Percentiles rank a stretch among this genome's conserved stretches.
Conservation (phyloP, 23 tunicate genomes). For the Phallusia fumigata region DNA sequence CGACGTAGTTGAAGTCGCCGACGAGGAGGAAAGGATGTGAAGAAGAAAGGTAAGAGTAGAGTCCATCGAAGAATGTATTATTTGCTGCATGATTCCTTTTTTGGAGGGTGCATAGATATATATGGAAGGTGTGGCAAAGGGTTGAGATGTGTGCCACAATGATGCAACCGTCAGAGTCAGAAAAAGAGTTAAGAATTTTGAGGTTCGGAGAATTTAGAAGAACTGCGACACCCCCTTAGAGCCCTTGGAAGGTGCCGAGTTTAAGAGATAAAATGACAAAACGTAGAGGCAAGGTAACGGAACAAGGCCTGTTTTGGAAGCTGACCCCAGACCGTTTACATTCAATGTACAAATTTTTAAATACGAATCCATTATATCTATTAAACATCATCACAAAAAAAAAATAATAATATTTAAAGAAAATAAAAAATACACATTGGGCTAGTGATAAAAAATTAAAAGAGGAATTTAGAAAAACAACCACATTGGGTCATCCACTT, state of each 20-base stretch:
- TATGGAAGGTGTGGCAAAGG: background rate
- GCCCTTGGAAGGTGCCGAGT: slow-evolving; percentile 6
- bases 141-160: background rate
- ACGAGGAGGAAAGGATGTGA: background rate
- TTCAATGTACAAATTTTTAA: background rate
- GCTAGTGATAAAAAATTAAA: too few species aligned
- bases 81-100: background rate
- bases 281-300: background rate
- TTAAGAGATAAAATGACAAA: background rate
- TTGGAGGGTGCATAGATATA: background rate
- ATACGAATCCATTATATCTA: background rate
- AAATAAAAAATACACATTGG: background rate
- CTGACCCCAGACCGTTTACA: background rate
- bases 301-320: slow-evolving; percentile 3
- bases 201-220: background rate
- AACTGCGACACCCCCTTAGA: slow-evolving; percentile 4
- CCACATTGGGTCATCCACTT: too few species aligned
- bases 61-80: background rate
- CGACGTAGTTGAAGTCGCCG: too few species aligned
- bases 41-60: background rate
- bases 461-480: too few species aligned
- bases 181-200: background rate
- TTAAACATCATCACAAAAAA: background rate
- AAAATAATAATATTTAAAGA: too few species aligned
- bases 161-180: background rate